Evolutionary conservation across 2,797 vertebrate genomes (phyloP).

Genomic region (Jordanella pulchra): DNA sequence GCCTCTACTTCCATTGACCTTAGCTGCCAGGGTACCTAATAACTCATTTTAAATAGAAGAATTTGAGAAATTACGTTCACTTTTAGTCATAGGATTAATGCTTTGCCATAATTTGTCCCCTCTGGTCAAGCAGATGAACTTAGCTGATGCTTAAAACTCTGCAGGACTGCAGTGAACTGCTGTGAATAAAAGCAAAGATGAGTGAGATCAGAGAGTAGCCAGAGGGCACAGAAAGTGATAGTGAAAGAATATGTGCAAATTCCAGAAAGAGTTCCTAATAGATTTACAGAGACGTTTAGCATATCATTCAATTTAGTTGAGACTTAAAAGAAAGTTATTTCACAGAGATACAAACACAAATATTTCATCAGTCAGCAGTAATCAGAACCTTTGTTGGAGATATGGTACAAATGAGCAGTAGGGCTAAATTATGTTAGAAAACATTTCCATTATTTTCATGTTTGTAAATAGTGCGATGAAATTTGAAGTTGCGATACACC

Average conservation of each 20-base stretch:
- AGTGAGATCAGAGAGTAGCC: conserved; percentile 29
- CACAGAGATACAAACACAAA: not conserved
- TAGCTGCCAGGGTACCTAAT: conserved; percentile 22
- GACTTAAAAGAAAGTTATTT: not conserved
- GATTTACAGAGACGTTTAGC: conserved; percentile 13
- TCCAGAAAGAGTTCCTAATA: conserved; percentile 30
- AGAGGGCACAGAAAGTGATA: not conserved
- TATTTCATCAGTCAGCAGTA: not conserved
- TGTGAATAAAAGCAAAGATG: conserved; percentile 17
- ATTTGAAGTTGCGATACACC: too few species aligned
- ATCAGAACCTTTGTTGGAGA: too few species aligned
- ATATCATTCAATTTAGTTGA: conserved; percentile 5
- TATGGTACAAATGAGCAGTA: not conserved
- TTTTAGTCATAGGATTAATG: conserved; percentile 42
- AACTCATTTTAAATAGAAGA: conserved; percentile 7
- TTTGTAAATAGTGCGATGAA: not conserved
- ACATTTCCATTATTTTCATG: too few species aligned
- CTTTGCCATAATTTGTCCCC: conserved; percentile 10
- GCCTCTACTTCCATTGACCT: conserved; percentile 22
- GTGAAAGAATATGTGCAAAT: not conserved
- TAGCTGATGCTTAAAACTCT: conserved; percentile 21
- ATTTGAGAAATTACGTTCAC: conserved; percentile 9
- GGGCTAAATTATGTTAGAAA: not conserved
- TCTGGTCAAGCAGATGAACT: conserved; percentile 22
- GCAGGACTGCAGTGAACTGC: conserved; percentile 32